Evolutionary conservation across 2,797 vertebrate species (phyloP), one percentile per base, ranked within the genome.

Genomic region (Natrix natrix): DNA sequence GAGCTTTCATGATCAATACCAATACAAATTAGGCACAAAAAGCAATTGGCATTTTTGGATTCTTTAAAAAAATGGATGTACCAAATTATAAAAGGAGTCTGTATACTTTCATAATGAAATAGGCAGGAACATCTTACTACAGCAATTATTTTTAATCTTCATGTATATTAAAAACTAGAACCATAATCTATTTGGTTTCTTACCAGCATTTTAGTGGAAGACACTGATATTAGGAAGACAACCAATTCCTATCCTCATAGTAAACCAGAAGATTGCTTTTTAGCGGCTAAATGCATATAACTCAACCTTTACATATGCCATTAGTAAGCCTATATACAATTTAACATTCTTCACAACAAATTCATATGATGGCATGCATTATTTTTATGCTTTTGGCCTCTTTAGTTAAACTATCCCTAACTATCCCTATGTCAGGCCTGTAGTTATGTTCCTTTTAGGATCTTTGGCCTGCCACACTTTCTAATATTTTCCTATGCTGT

Each of bases 71-170:
- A 14, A 92, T 32, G 91, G 1, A 94, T 96, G 96, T 93, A 93
- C 91, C 95, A 95, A 92, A 91, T 91, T 95, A 90, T 86, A 93
- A 96, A 92, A 89, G 88, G 88, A 94, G 57, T 66, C 91, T 86
- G 12, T 54, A 12, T 14, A 43, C 24, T 94, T 95, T 22, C 91
- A 32, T 90, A 95, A 54, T 86, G 61, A 95, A 95, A 57, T 86
- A 94, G 37, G 32, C 90, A 52, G 56, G 20, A 63, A 55, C 24
- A 28, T 5, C 32, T 69, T 93, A 37, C 86, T 89, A 24, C 1
- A 56, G 10, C 7, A 63, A 59, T 69, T 4, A 78, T 93, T 48
- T 32, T 57, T n/a, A 60, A 93, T 43, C 66, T 90, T 57, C 1
- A 12, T 4, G 86, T 14, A 87, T 4, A 20, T 90, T 66, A 69